Percentiles rank a stretch among this genome's conserved stretches.
These are phyloP conservation scores for Coenonympha glycerion DNA, from an alignment of 2,888 invertebrate species.

Conservation along the genomic window DNA sequence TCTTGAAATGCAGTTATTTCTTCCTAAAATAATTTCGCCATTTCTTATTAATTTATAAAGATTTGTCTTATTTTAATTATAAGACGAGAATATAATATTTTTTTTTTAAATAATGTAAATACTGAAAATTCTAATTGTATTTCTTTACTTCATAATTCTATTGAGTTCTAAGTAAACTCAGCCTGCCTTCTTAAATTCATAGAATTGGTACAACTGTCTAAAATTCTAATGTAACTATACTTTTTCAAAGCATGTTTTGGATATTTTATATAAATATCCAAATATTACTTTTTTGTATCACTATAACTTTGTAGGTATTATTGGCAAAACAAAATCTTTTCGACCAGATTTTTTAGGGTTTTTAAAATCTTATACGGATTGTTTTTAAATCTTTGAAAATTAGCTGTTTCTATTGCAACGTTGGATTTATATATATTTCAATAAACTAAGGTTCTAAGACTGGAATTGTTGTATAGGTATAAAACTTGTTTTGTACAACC, in stretches of 20 bases:
- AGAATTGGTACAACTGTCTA: no score
- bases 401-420: neutral
- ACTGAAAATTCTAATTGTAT: no score
- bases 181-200: no score
- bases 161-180: no score
- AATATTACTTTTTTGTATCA: no score
- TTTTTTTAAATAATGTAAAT: no score
- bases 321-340: neutral
- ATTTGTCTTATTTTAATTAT: conserved; percentile 17
- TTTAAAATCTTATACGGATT: neutral
- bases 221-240: no score
- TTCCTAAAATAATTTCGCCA: conserved; percentile 19
- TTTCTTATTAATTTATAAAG: conserved; percentile 10
- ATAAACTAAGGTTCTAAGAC: conserved; percentile 14
- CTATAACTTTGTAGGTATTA: neutral
- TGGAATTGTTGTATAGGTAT: conserved; percentile 38
- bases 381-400: neutral
- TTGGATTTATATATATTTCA: neutral
- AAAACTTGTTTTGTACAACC: conserved; percentile 16
- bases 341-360: neutral
- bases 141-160: no score
- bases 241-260: no score
- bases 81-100: conserved; percentile 8
- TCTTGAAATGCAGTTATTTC: conserved; percentile 24
- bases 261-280: no score